Evolutionary conservation across 2,888 invertebrate species (phyloP).

Genomic region (Napeogenes sylphis): DNA sequence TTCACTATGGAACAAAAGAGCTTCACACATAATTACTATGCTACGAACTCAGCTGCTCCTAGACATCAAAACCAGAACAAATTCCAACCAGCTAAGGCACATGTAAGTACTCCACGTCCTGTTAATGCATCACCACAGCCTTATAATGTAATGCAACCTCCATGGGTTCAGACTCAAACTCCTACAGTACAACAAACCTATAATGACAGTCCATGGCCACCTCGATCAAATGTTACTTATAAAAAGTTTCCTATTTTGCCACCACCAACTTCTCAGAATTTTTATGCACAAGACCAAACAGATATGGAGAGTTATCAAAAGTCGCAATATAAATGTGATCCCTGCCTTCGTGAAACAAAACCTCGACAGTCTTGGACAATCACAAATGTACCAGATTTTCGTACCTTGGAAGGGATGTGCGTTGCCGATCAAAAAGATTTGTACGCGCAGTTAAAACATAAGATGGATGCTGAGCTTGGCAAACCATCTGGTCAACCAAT

Average conservation of each 20-base stretch:
- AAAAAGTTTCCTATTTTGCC: conserved; percentile 67
- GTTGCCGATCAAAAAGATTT: conserved; percentile 67
- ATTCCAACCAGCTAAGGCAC: conserved; percentile 60
- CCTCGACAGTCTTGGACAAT: conserved; percentile 74
- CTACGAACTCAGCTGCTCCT: conserved; percentile 66
- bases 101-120: conserved; percentile 57
- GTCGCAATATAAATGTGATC: conserved; percentile 63
- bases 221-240: conserved; percentile 57
- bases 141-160: conserved; percentile 64
- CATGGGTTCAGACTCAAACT: conserved; percentile 65
- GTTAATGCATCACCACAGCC: conserved; percentile 64
- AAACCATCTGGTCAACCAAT: conserved; percentile 65
- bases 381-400: conserved; percentile 66
- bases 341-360: conserved; percentile 65
- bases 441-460: conserved; percentile 67
- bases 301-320: conserved; percentile 64
- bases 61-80: conserved; percentile 68
- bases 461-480: conserved; percentile 70
- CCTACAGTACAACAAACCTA: conserved; percentile 55
- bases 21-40: conserved; percentile 72
- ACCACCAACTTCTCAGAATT: conserved; percentile 59
- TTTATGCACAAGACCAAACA: conserved; percentile 60
- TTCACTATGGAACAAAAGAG: conserved; percentile 75
- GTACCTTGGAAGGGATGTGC: conserved; percentile 64
- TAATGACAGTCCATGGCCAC: conserved; percentile 66